Evolutionary conservation across 2,888 invertebrate genomes (phyloP).

Genomic region (Chrysolina haemoptera): DNA sequence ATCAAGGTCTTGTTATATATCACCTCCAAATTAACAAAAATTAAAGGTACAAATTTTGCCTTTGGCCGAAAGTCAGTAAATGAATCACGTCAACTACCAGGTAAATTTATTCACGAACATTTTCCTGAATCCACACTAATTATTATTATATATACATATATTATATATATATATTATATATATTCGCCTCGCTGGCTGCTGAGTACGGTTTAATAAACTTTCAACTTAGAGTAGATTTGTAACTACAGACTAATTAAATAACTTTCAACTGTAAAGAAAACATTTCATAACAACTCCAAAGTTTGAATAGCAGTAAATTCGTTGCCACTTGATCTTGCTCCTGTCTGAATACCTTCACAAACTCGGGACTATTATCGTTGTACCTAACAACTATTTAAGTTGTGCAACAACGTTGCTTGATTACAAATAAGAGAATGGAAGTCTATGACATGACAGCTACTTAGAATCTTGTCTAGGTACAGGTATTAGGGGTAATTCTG

Average conservation of each 20-base stretch:
- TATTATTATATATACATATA: neutral
- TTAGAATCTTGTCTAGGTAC: slow-evolving; percentile 13
- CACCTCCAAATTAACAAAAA: no score
- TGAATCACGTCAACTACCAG: no score
- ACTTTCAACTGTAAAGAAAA: slow-evolving; percentile 18
- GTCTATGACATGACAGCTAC: slow-evolving; percentile 29
- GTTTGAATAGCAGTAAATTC: slow-evolving; percentile 19
- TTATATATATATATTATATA: neutral
- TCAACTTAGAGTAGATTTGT: neutral
- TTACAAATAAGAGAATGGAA: slow-evolving; percentile 14
- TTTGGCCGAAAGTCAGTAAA: no score
- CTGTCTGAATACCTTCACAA: slow-evolving; percentile 35
- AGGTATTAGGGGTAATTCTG: no score
- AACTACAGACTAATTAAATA: slow-evolving; percentile 14
- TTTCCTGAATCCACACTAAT: neutral
- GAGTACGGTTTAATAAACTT: neutral
- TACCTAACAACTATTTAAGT: slow-evolving; percentile 30
- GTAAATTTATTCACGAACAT: neutral
- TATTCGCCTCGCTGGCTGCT: neutral
- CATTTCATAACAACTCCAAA: slow-evolving; percentile 12
- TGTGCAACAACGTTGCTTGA: slow-evolving; percentile 35
- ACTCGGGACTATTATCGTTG: slow-evolving; percentile 35
- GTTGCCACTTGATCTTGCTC: slow-evolving; percentile 24
- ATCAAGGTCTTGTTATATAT: no score
- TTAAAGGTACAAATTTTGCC: no score